Percentiles rank a stretch among this genome's conserved stretches.
Evolutionary conservation across 2,113 vertebrate species (phyloP).

Genomic region (Percopsis transmontana): DNA sequence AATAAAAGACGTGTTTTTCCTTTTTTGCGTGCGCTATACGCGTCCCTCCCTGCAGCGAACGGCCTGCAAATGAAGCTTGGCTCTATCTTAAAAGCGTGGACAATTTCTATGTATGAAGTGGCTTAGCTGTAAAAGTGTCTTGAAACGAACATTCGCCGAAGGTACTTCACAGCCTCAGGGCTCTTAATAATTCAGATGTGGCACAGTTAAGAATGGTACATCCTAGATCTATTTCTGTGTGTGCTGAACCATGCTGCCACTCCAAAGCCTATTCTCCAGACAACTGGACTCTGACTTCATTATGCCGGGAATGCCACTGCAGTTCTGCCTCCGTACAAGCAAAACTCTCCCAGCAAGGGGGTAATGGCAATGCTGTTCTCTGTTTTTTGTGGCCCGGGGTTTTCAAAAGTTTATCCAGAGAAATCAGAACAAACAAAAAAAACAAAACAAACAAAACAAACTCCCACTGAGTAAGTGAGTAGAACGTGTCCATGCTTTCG

Average conservation of each 20-base stretch:
- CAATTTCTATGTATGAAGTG: constrained; percentile 16
- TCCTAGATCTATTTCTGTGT: constrained; percentile 57
- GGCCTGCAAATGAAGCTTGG: constrained; percentile 19
- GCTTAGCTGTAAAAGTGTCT: constrained; percentile 54
- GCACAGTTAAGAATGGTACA: constrained; percentile 32
- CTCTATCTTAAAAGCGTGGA: constrained; percentile 8
- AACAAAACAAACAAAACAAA: not conserved
- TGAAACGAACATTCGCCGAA: constrained; percentile 35
- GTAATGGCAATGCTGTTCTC: not conserved
- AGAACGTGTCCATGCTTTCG: not conserved
- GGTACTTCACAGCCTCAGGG: constrained; percentile 43
- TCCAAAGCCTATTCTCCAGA: constrained; percentile 27
- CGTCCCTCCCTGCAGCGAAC: constrained; percentile 10
- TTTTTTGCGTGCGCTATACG: not conserved
- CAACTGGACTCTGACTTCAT: not conserved
- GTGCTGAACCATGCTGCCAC: constrained; percentile 26
- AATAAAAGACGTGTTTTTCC: constrained; percentile 5
- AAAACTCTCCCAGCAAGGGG: constrained; percentile 14
- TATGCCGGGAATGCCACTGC: not conserved
- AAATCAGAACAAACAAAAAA: not conserved
- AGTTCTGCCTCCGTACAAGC: not conserved
- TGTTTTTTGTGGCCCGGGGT: not conserved
- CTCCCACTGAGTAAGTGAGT: not conserved
- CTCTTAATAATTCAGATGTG: constrained; percentile 67
- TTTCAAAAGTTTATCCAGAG: constrained; percentile 2